These are phyloP conservation scores for Megaceryle alcyon DNA, from an alignment of 2,797 vertebrate genomes.

Conservation along the genomic window DNA sequence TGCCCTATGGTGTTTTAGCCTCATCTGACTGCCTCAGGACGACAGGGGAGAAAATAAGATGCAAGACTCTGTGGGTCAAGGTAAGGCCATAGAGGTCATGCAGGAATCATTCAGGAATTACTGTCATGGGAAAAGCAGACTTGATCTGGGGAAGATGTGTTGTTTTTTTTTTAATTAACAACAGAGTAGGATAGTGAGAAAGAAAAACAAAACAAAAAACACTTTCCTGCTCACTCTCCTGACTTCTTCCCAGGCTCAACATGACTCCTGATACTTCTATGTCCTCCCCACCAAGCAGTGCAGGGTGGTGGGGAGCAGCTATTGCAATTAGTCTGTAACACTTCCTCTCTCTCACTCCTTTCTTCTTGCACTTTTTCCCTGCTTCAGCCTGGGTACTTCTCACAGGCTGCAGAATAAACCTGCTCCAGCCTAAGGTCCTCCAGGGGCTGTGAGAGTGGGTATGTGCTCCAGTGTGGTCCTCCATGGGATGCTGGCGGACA, in stretches of 20 bases:
- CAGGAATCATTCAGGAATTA: background rate
- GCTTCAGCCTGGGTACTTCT: background rate
- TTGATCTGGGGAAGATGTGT: no score
- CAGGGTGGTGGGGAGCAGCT: accelerated
- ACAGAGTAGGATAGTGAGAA: background rate
- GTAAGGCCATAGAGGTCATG: background rate
- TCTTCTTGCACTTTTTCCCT: background rate
- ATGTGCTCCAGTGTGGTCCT: background rate
- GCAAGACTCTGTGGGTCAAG: background rate
- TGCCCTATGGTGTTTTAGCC: background rate
- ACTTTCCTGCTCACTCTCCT: background rate
- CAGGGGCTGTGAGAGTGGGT: background rate
- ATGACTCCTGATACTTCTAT: background rate
- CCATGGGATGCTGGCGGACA: background rate
- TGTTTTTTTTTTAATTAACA: background rate
- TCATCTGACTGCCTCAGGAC: background rate
- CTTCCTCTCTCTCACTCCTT: background rate
- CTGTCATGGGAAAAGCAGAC: no score
- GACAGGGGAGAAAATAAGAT: background rate
- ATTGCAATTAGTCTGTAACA: background rate
- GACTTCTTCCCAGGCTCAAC: background rate
- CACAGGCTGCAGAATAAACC: background rate
- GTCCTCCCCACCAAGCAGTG: background rate
- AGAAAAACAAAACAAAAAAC: background rate
- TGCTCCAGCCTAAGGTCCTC: background rate